Conservation (phyloP, 2,797 vertebrate species). For the Podarcis siculus region DNA sequence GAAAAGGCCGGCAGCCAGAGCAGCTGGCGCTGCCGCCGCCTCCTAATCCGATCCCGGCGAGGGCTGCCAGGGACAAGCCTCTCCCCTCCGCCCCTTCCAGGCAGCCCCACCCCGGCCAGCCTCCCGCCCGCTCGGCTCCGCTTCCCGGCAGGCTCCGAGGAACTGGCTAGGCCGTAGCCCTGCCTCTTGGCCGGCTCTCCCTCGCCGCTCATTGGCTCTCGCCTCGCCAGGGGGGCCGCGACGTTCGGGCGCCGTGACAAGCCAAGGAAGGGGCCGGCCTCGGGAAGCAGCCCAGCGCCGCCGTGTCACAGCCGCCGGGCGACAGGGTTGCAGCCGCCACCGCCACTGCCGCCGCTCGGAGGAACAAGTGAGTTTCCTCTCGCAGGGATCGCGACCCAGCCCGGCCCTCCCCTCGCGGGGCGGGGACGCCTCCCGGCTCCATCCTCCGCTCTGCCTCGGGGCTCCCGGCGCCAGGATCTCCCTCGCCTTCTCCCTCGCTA, state of each 20-base stretch:
- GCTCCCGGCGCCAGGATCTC: not conserved
- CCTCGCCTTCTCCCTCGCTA: no score
- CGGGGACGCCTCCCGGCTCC: not conserved
- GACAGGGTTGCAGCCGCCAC: not conserved
- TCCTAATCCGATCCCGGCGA: not conserved
- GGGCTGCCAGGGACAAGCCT: not conserved
- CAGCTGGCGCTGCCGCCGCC: not conserved
- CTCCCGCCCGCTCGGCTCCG: not conserved
- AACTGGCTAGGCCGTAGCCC: not conserved
- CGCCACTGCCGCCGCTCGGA: not conserved
- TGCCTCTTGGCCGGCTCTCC: slow-evolving; percentile 5
- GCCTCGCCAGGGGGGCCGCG: not conserved
- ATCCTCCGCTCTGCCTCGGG: not conserved
- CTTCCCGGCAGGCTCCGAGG: not conserved
- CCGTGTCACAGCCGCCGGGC: not conserved
- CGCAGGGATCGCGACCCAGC: not conserved
- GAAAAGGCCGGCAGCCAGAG: not conserved
- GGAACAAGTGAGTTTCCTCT: not conserved
- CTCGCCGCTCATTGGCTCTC: slow-evolving; percentile 8
- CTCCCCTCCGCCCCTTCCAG: not conserved
- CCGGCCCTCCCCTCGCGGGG: no score
- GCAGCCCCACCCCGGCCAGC: not conserved
- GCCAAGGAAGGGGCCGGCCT: not conserved
- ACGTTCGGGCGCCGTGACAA: not conserved
- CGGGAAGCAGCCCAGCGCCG: not conserved